Evolutionary conservation across 1,140 invertebrate species (phyloP).

Genomic region (Pinna nobilis): DNA sequence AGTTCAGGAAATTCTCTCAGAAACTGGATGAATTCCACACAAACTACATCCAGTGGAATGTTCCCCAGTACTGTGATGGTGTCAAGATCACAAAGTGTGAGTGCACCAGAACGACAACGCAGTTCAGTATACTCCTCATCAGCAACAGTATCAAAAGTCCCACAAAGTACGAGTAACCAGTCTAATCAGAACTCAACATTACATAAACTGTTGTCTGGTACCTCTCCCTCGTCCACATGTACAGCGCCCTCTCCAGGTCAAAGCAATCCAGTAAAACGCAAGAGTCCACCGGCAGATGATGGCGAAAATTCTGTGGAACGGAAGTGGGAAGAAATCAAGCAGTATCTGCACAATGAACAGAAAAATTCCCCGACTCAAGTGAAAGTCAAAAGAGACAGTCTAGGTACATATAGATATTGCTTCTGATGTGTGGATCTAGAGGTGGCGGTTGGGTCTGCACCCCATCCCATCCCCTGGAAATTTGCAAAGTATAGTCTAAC

Average conservation of each 20-base stretch:
- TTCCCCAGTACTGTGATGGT: background rate
- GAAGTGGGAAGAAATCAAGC: constrained; percentile 71
- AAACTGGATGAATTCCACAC: no score
- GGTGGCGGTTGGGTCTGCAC: no score
- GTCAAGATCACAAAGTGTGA: constrained; percentile 1
- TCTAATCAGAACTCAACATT: background rate
- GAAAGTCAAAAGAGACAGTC: constrained; percentile 59
- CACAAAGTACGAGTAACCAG: background rate
- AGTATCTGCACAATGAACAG: constrained; percentile 77
- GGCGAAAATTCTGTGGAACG: constrained; percentile 50
- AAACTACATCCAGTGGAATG: background rate
- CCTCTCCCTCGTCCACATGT: background rate
- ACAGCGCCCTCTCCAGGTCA: background rate
- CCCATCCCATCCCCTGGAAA: no score
- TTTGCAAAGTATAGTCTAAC: no score
- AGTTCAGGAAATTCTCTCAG: no score
- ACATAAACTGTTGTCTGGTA: background rate
- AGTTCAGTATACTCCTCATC: no score
- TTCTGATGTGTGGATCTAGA: no score
- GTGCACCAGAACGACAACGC: no score
- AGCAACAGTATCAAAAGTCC: background rate
- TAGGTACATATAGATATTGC: no score
- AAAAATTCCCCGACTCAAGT: constrained; percentile 64
- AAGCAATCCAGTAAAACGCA: background rate
- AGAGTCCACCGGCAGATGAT: background rate